These are phyloP conservation scores for Nephila pilipes DNA, from an alignment of 1,140 invertebrate genomes.

Conservation along the genomic window DNA sequence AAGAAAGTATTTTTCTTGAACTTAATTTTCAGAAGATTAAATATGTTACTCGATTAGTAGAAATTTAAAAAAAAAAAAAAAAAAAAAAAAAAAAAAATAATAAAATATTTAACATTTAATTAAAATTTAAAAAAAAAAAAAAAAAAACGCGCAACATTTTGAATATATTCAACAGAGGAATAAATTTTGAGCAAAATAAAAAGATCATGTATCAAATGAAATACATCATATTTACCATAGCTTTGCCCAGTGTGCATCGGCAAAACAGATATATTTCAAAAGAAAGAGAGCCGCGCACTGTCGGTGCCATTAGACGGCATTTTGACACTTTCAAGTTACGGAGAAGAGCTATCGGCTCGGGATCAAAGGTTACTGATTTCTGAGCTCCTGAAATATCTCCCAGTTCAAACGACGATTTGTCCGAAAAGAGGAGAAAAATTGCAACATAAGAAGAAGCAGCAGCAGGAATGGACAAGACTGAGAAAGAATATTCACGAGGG, in stretches of 20 bases:
- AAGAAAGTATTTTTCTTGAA: too few relatives aligned
- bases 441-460: neutral
- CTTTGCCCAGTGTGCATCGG: too few relatives aligned
- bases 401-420: constrained; percentile 67
- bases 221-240: too few relatives aligned
- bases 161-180: too few relatives aligned
- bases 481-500: constrained; percentile 44
- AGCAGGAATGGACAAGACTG: neutral
- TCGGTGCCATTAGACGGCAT: constrained; percentile 54
- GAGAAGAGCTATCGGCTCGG: constrained; percentile 59
- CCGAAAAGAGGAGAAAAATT: constrained; percentile 45
- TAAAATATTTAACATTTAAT: too few relatives aligned
- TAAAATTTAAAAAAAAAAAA: neutral
- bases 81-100: neutral
- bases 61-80: neutral
- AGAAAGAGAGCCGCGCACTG: neutral
- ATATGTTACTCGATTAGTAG: too few relatives aligned
- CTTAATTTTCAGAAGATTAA: too few relatives aligned
- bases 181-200: too few relatives aligned
- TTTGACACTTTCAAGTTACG: constrained; percentile 73
- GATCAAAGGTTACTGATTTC: constrained; percentile 71
- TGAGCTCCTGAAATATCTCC: constrained; percentile 55
- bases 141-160: neutral
- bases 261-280: neutral
- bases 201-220: too few relatives aligned